phyloP scores from a whole-genome alignment of 2,888 invertebrate genomes.

The Rhingia campestris region DNA sequence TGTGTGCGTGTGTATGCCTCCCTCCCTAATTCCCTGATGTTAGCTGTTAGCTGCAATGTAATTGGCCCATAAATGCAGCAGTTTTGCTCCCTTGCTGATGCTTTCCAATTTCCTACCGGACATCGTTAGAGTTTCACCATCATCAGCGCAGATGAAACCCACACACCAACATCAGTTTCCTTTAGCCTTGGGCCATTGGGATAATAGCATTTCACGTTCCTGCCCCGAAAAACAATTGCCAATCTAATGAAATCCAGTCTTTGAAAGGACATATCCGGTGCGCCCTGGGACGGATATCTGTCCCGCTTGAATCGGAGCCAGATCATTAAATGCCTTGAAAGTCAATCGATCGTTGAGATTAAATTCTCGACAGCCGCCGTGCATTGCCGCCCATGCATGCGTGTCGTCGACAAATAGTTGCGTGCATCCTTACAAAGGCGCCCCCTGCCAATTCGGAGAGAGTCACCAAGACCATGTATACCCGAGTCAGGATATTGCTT shows the following conservation, averaged over 20 bases:
- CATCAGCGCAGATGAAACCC: slow-evolving; percentile 14
- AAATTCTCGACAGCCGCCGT: slow-evolving; percentile 1
- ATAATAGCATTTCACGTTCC: slow-evolving; percentile 4
- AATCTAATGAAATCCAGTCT: slow-evolving; percentile 49
- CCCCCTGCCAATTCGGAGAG: background rate
- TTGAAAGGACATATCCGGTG: slow-evolving; percentile 35
- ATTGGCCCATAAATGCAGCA: slow-evolving; percentile 58
- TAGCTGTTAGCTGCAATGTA: slow-evolving; percentile 46
- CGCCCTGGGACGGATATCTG: background rate
- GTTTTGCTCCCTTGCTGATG: slow-evolving; percentile 44
- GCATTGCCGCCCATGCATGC: slow-evolving; percentile 8
- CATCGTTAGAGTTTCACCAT: slow-evolving; percentile 37
- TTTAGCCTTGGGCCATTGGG: background rate
- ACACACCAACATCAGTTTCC: slow-evolving; percentile 23
- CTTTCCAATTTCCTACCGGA: slow-evolving; percentile 62
- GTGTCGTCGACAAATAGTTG: slow-evolving; percentile 15
- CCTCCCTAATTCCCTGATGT: slow-evolving; percentile 42
- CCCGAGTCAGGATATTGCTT: slow-evolving; percentile 51
- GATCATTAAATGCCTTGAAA: slow-evolving; percentile 44
- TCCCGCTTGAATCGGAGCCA: slow-evolving; percentile 24
- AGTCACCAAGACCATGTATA: slow-evolving; percentile 3
- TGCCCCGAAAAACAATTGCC: slow-evolving; percentile 29
- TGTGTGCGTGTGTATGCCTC: background rate
- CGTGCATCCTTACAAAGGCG: slow-evolving; percentile 20
- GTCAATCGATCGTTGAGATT: slow-evolving; percentile 43